Evolutionary conservation across 2,113 vertebrate genomes (phyloP).

Genomic region (Lampris incognitus): DNA sequence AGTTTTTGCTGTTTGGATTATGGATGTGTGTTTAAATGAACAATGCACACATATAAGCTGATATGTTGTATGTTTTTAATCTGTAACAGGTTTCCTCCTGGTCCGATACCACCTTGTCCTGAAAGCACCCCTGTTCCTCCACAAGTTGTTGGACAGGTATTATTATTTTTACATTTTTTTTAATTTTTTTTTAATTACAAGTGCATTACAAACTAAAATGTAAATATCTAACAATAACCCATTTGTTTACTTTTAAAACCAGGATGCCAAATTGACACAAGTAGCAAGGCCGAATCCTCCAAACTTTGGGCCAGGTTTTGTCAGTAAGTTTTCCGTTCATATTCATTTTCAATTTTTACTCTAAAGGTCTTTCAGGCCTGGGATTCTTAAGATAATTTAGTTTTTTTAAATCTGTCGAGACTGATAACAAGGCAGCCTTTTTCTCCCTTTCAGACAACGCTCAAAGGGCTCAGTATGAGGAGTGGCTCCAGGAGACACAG

Average conservation of each 20-base stretch:
- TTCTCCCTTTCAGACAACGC: constrained; percentile 86
- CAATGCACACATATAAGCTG: not conserved
- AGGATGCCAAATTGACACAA: constrained; percentile 95
- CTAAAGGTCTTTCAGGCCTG: constrained; percentile 37
- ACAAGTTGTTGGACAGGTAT: constrained; percentile 88
- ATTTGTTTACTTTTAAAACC: constrained; percentile 29
- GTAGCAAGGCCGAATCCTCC: constrained; percentile 94
- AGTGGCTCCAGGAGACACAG: constrained; percentile 98
- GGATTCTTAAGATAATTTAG: constrained; percentile 44
- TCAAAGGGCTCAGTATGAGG: constrained; percentile 95
- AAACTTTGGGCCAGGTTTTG: constrained; percentile 94
- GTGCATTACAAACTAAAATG: not conserved
- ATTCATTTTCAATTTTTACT: constrained; percentile 35
- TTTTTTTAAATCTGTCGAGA: constrained; percentile 43
- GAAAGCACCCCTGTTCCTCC: constrained; percentile 86
- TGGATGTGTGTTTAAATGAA: not conserved
- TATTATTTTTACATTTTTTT: constrained; percentile 1
- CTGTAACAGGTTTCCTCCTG: constrained; percentile 87
- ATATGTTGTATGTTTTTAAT: not conserved
- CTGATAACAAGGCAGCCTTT: constrained; percentile 49
- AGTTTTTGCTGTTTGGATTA: too few species aligned
- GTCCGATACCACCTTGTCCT: constrained; percentile 76
- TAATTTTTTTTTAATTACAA: not conserved
- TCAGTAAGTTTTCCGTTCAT: constrained; percentile 68
- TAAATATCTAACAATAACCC: not conserved